Evolutionary conservation across 2,888 invertebrate genomes (phyloP), one percentile per base, ranked within the genome.

Genomic region (Sylvicola fuscatus): DNA sequence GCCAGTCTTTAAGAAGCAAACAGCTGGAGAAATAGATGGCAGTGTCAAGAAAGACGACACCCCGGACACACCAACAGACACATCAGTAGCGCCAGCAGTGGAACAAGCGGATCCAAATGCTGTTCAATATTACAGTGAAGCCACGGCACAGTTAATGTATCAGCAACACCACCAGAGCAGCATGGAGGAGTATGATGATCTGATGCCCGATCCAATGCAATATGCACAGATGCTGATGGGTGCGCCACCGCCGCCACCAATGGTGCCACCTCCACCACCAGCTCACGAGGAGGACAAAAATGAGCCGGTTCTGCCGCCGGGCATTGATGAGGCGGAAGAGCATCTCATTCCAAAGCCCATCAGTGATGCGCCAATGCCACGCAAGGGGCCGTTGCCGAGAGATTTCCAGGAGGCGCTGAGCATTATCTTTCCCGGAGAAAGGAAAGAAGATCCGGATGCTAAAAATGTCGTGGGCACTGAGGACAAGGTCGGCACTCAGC

Each of bases 1-100:
- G 73, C 84, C 84, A 0, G 66, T 84, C 10, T 80, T 78, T 48
- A 78, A 60, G 14, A 66, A 65, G 39, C 65, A 66, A 36, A 60
- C 61, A 17, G 47, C 26, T 13, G 15, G 15, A 31, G 26, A 29
- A 36, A n/a, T n/a, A n/a, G n/a, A n/a, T n/a, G 16, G 32, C 27
- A 13, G 12, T 16, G 15, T 14, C 3, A 32, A 14, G 5, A 16
- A 32, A 10, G 32, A 16, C 5, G 32, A 32, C 14, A 32, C 8
- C 16, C 3, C 5, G 29, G 30, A 28, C 15, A 7, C 29, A 28
- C 21, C 35, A 28, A 28, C 7, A 29, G 29, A 13, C 21, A 10
- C 35, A 35, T 3, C 12, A 29, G 13, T 31, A 36, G 2, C 36
- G 17, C 27, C 17, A 16, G 31, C 32, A 14, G 16, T 21, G 3